Base-by-base conservation (phyloP, 2,888 invertebrate genomes). In the Scaptomyza polygonia region DNA sequence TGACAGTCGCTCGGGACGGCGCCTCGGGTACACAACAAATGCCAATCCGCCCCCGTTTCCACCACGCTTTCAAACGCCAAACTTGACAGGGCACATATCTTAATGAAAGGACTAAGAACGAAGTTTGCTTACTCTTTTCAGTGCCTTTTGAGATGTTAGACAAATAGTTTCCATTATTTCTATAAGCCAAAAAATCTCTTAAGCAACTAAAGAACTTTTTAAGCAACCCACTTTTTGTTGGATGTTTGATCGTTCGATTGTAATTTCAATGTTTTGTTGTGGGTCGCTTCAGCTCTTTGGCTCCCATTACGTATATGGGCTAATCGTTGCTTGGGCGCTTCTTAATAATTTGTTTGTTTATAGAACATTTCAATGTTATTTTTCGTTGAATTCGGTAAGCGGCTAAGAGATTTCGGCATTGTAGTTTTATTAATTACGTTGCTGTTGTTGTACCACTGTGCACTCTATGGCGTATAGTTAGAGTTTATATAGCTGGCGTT, bases 321-420 rank as follows among this genome's bases (percentile, higher is more conserved):
- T 67, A 86, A 84, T 80, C 63, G 63, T 54, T 62, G 62, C 47
- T 68, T 71, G 70, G 70, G 61, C 67, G 73, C 53, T 57, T 67
- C 63, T 34, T n/a, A 51, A 30, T 45, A 39, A 55, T 58, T 61
- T 81, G 82, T 82, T 84, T 82, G 87, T 78, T 86, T 83, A 83
- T 53, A 69, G 39, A 77, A 71, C 65, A 72, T 72, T 79, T 84
- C 67, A 76, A 67, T 76, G 69, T 77, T 83, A 66, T 74, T 79
- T 82, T 83, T 79, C 57, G 61, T 66, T 68, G 58, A 79, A 64
- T 72, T 66, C 32, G 58, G 48, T 52, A 65, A 63, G 81, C 67
- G 83, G 47, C 62, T 47, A 67, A 44, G 53, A 55, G 67, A 80
- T 76, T 79, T 80, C 70, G 66, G 79, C 69, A 79, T 69, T 59